Base-by-base conservation (phyloP, 2,888 invertebrate species). In the Balanococcus diminutus region DNA sequence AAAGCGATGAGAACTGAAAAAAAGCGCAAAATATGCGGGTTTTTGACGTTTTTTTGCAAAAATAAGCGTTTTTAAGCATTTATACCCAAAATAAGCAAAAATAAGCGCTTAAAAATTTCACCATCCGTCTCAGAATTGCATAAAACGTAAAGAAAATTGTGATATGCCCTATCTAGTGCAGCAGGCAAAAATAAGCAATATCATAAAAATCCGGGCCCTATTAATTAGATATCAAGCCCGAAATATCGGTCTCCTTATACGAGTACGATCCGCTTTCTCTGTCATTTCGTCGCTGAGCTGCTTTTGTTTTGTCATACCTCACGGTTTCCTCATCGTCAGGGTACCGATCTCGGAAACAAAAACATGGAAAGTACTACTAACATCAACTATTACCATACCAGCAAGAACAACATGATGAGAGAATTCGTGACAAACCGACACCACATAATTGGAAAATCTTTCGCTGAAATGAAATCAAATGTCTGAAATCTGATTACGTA, bases 401-500 rank as follows among this genome's bases (percentile, higher is more conserved):
- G n/a, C 51, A 51, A 61, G 28, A 75, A 75, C 31, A 75, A 32
- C 32, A 75, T 25, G 31, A 31, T 75, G 75, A 31, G 5, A 75
- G 25, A 32, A n/a, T 32, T 75, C 28, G 75, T 75, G 75, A 75
- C 75, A 75, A 75, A 32, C 75, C 32, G 75, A 75, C 75, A 32
- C 28, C 75, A 32, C 25, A 32, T 32, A 75, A 75, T 75, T 75
- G 28, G 32, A 75, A 75, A 75, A 16, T 31, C 75, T 75, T 75
- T 75, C 25, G 61, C 25, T 9, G 61, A 61, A 61, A 61, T 61
- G 16, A 32, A 75, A 75, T 11, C 75, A n/a, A 75, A 75, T 75
- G 75, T 75, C 75, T 32, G 75, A 32, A 75, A 75, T 75, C 32
- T 75, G 32, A 75, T 67, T 75, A 75, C 75, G 31, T 75, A 14